Evolutionary conservation across 2,888 invertebrate genomes (phyloP).

Genomic region (Cancer borealis): DNA sequence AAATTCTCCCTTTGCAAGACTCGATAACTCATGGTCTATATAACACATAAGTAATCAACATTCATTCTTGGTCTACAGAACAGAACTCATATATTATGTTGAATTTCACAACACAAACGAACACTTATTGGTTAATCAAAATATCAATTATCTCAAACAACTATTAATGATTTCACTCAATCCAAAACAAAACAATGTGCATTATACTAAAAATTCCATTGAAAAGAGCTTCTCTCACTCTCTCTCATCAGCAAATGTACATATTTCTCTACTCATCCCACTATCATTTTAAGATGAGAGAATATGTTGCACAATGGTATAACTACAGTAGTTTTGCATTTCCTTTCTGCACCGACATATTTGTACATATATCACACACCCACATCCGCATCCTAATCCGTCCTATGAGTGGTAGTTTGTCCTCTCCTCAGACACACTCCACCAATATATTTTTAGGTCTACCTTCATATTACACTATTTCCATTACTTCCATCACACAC

Average conservation of each 20-base stretch:
- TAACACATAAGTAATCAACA: background rate
- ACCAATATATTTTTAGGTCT: background rate
- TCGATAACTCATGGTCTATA: background rate
- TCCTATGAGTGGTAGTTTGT: constrained; percentile 23
- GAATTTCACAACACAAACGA: background rate
- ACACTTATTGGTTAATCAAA: constrained; percentile 7
- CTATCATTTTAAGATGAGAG: background rate
- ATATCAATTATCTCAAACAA: constrained; percentile 6
- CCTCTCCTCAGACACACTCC: background rate
- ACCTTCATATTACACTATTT: background rate
- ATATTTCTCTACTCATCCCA: background rate
- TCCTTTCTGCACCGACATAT: background rate
- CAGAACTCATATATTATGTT: background rate
- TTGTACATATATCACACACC: constrained; percentile 35
- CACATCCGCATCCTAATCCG: background rate
- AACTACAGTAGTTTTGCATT: background rate
- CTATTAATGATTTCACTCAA: background rate
- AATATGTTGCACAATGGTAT: background rate
- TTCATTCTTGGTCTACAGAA: background rate
- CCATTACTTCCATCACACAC: background rate
- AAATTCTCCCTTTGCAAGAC: background rate
- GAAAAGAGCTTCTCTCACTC: background rate
- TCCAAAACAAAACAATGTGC: background rate
- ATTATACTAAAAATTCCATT: background rate
- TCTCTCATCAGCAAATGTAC: background rate